Percentiles rank a stretch among this genome's conserved stretches.
Conservation (phyloP, 2,113 vertebrate species). For the Catharus bicknelli region DNA sequence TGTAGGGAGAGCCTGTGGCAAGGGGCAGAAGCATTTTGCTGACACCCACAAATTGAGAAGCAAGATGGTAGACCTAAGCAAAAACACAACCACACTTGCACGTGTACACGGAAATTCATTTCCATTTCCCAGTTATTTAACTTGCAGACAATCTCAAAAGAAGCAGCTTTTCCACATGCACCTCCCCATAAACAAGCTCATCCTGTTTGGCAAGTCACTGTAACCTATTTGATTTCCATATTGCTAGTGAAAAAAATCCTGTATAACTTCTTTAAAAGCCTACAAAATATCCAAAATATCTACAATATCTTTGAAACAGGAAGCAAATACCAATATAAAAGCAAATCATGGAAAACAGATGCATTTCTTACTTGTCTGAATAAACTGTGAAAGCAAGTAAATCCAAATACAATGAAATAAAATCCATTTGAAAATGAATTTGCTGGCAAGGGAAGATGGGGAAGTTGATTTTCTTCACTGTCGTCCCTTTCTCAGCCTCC, state of each 20-base stretch:
- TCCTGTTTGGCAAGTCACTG: neutral
- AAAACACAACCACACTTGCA: neutral
- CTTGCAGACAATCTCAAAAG: neutral
- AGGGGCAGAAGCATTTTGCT: neutral
- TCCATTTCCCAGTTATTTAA: neutral
- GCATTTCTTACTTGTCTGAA: neutral
- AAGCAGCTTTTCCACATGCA: neutral
- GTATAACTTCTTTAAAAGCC: neutral
- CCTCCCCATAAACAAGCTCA: neutral
- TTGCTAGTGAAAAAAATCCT: neutral
- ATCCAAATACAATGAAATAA: neutral
- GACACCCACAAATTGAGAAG: fast-evolving
- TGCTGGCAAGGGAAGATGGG: neutral
- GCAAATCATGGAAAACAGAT: neutral
- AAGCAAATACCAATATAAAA: neutral
- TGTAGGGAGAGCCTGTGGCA: fast-evolving
- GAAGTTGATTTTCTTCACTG: neutral
- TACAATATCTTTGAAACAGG: neutral
- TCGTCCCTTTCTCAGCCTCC: constrained; percentile 7
- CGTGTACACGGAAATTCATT: neutral
- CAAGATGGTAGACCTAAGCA: neutral
- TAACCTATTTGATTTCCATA: neutral
- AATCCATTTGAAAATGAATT: neutral
- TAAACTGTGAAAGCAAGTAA: neutral
- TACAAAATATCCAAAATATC: neutral